Percentiles rank a stretch among this genome's conserved stretches.
Evolutionary conservation across 2,888 invertebrate genomes (phyloP).

Genomic region (Eristalinus sepulchralis): DNA sequence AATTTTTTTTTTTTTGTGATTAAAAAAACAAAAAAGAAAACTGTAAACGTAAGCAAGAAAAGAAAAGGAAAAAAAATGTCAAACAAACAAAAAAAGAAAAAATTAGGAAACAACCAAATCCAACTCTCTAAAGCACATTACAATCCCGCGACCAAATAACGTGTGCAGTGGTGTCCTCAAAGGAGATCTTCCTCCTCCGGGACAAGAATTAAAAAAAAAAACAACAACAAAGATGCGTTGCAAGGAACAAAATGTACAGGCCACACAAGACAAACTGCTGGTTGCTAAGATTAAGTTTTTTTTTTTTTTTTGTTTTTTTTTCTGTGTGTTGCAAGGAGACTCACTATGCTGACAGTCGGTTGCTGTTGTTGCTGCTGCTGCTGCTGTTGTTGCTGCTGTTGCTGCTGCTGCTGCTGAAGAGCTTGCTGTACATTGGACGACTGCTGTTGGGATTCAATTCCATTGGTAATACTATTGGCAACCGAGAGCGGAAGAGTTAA

Average conservation of each 20-base stretch:
- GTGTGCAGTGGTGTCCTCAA: constrained; percentile 62
- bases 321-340: constrained; percentile 72
- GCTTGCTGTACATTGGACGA: constrained; percentile 73
- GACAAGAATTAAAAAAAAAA: constrained; percentile 31
- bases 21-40: constrained; percentile 20
- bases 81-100: constrained; percentile 9
- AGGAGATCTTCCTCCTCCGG: constrained; percentile 38
- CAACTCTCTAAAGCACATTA: constrained; percentile 65
- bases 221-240: constrained; percentile 70
- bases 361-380: constrained; percentile 70
- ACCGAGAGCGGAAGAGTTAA: constrained; percentile 72
- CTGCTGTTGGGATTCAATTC: constrained; percentile 75
- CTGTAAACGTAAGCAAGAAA: constrained; percentile 4
- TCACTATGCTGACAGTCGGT: constrained; percentile 80
- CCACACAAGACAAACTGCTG: constrained; percentile 68
- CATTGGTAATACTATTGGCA: constrained; percentile 74
- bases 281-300: constrained; percentile 58
- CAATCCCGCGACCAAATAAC: constrained; percentile 69
- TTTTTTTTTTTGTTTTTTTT: constrained; percentile 37
- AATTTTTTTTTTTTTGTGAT: constrained; percentile 6
- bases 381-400: constrained; percentile 72
- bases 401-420: constrained; percentile 73
- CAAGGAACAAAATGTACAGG: constrained; percentile 70
- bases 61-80: background rate
- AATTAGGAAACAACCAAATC: constrained; percentile 41